Percentiles rank a stretch among this genome's conserved stretches.
Evolutionary conservation across 2,888 invertebrate genomes (phyloP).

Genomic region (Archips crataeganus): DNA sequence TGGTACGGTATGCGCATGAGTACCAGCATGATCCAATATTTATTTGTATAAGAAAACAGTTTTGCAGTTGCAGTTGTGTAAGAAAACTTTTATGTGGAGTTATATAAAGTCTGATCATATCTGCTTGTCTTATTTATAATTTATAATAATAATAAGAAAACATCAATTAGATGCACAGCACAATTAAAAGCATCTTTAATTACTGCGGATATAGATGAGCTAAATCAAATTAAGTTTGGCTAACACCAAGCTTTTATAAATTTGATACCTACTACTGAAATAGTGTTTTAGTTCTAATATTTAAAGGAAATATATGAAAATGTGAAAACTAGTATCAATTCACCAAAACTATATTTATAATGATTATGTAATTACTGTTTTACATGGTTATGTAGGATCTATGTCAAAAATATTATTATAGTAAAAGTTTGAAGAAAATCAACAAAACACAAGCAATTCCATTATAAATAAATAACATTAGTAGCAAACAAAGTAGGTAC

Average conservation of each 20-base stretch:
- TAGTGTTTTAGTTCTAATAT: background rate
- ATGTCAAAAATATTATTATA: conserved; percentile 58
- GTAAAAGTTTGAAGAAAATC: conserved; percentile 71
- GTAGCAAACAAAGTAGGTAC: conserved; percentile 71
- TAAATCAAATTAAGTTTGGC: background rate
- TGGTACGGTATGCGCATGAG: background rate
- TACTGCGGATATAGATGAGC: background rate
- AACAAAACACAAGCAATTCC: conserved; percentile 81
- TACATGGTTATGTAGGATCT: conserved; percentile 56
- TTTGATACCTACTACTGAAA: background rate
- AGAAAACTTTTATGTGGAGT: background rate
- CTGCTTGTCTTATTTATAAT: background rate
- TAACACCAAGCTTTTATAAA: background rate
- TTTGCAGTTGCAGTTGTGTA: background rate
- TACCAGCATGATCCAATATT: background rate
- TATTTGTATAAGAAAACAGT: no score
- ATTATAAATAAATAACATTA: conserved; percentile 84
- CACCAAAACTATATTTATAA: conserved; percentile 3
- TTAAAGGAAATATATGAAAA: conserved; percentile 3
- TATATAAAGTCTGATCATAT: background rate
- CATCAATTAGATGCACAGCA: background rate
- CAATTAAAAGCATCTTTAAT: conserved; percentile 1
- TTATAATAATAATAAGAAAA: background rate
- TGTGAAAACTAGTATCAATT: conserved; percentile 20
- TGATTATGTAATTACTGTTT: conserved; percentile 19